Evolutionary conservation across 2,113 vertebrate genomes (phyloP).

Genomic region (Pimephales promelas): DNA sequence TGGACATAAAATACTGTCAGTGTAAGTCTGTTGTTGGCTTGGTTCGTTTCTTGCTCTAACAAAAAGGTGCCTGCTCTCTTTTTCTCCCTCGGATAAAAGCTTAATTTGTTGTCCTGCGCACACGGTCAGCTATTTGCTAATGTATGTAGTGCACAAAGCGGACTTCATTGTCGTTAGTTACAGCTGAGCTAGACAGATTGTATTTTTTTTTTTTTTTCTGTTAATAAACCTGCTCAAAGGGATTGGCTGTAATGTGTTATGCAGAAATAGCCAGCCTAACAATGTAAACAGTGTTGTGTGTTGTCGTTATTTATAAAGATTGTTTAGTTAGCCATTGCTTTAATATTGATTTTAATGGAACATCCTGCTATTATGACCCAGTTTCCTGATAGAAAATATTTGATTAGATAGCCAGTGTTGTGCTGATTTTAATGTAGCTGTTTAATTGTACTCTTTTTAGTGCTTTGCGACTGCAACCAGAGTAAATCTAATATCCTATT

Average conservation of each 20-base stretch:
- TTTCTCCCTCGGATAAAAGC: constrained; percentile 17
- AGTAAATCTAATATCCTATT: background rate
- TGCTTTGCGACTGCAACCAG: background rate
- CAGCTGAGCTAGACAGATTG: constrained; percentile 9
- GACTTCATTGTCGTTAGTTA: constrained; percentile 16
- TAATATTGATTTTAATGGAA: constrained; percentile 29
- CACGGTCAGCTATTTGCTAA: constrained; percentile 19
- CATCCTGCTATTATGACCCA: background rate
- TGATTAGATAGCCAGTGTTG: background rate
- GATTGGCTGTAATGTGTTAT: background rate
- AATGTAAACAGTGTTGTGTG: background rate
- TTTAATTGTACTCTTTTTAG: background rate
- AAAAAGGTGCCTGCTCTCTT: constrained; percentile 14
- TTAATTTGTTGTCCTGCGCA: constrained; percentile 19
- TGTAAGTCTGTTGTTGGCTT: constrained; percentile 38
- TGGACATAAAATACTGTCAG: constrained; percentile 45
- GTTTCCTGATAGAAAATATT: background rate
- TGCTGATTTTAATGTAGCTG: background rate
- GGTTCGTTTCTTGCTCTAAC: constrained; percentile 9
- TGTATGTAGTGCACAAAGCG: background rate
- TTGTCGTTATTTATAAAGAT: background rate
- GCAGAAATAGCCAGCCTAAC: background rate
- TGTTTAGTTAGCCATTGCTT: background rate
- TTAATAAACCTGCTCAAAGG: constrained; percentile 22
- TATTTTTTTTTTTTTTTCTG: background rate